A percentile compares a stretch with the other conserved stretches of the same genome.
Evolutionary conservation across 2,888 invertebrate species (phyloP).

Genomic region (Gymnosoma rotundatum): DNA sequence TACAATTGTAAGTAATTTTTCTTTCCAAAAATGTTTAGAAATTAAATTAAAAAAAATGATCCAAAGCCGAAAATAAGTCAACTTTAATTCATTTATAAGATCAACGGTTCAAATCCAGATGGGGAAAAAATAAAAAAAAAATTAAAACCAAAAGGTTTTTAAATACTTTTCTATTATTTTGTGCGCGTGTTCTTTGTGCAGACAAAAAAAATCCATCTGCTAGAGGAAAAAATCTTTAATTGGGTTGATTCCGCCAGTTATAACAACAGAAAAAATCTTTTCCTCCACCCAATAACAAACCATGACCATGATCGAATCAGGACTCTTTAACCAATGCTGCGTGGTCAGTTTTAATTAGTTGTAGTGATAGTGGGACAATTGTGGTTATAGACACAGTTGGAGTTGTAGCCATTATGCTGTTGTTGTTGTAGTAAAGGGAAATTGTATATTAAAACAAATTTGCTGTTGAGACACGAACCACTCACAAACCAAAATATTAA

Average conservation of each 20-base stretch:
- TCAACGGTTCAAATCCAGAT: no score
- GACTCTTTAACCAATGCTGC: conserved; percentile 60
- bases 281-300: conserved; percentile 30
- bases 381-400: conserved; percentile 28
- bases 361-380: conserved; percentile 34
- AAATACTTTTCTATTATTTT: no score
- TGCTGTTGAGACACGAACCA: conserved; percentile 13
- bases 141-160: no score
- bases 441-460: conserved; percentile 18
- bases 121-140: no score
- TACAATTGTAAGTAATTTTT: no score
- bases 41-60: no score
- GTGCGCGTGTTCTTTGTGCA: no score
- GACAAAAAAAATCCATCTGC: no score
- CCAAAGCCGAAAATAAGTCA: no score
- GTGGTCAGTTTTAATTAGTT: conserved; percentile 69
- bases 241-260: no score
- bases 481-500: conserved; percentile 10
- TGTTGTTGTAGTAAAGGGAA: not conserved
- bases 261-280: not conserved
- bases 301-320: conserved; percentile 62
- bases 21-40: no score
- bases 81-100: no score
- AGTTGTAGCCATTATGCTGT: conserved; percentile 10
- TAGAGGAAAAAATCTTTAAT: not conserved